phyloP scores from a whole-genome alignment of 2,113 vertebrate species.

The Haemorhous mexicanus region DNA sequence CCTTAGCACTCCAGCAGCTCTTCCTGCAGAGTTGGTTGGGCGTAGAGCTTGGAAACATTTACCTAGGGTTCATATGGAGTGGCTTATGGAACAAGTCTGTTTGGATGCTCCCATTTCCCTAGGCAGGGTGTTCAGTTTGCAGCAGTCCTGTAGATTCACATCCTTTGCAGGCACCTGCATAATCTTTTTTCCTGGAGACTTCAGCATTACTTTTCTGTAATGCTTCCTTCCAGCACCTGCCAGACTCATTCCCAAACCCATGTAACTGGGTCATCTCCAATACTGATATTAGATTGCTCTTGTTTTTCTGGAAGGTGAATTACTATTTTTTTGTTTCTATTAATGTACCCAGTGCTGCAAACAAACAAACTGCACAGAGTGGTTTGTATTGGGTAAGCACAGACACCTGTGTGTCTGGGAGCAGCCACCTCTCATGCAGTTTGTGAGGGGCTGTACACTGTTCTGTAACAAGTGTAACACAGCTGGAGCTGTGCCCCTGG shows the following conservation, averaged over 20 bases:
- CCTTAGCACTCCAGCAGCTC: background rate
- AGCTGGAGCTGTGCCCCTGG: background rate
- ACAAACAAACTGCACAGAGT: background rate
- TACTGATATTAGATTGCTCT: background rate
- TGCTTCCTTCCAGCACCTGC: background rate
- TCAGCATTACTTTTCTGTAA: background rate
- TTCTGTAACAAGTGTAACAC: background rate
- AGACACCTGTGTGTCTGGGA: accelerated
- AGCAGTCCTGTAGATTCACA: background rate
- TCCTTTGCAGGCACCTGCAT: background rate
- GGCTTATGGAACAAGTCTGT: background rate
- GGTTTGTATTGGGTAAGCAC: background rate
- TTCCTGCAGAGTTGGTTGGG: background rate
- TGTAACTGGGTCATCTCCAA: background rate
- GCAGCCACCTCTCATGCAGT: background rate
- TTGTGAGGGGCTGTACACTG: background rate
- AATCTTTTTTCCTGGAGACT: background rate
- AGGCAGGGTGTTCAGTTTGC: background rate
- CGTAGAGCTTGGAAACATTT: background rate
- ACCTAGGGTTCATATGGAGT: background rate
- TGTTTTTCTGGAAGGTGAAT: background rate
- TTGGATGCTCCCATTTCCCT: background rate
- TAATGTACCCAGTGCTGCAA: background rate
- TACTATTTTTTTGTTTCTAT: background rate
- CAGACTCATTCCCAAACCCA: background rate